These are phyloP conservation scores for Chloropsis cyanopogon DNA, from an alignment of 2,113 vertebrate genomes.

Conservation along the genomic window DNA sequence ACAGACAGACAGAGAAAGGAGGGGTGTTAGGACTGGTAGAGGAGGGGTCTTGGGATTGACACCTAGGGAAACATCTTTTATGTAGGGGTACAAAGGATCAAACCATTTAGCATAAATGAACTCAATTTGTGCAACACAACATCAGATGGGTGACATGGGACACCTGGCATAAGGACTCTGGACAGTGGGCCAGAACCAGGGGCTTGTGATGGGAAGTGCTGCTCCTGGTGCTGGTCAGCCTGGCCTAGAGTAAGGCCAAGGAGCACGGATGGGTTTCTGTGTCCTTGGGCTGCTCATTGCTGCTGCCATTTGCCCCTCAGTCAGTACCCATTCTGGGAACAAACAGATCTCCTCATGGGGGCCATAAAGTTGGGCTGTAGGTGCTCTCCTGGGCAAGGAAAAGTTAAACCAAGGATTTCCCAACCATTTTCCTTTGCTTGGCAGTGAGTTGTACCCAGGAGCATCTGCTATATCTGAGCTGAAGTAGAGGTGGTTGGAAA, in stretches of 20 bases:
- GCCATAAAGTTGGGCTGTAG: background rate
- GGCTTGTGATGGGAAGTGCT: background rate
- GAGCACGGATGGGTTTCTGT: background rate
- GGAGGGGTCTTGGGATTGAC: no score
- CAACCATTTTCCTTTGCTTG: background rate
- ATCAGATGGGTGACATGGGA: background rate
- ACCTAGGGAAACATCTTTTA: no score
- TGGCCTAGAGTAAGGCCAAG: background rate
- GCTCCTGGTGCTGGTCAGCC: background rate
- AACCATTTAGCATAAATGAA: no score
- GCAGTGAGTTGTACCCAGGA: background rate
- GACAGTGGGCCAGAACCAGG: accelerated
- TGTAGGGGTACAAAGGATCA: no score
- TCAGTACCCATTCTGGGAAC: accelerated
- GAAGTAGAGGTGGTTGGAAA: background rate
- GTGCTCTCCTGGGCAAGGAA: background rate
- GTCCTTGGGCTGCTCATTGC: background rate
- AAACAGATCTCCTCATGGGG: background rate
- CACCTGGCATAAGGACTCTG: background rate
- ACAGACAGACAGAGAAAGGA: no score
- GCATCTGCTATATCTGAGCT: background rate
- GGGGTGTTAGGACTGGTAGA: no score
- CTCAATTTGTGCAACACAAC: no score
- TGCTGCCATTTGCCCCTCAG: background rate
- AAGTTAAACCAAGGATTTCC: background rate